Conservation (phyloP, 2,888 invertebrate genomes). For the Drosophila falleni region DNA sequence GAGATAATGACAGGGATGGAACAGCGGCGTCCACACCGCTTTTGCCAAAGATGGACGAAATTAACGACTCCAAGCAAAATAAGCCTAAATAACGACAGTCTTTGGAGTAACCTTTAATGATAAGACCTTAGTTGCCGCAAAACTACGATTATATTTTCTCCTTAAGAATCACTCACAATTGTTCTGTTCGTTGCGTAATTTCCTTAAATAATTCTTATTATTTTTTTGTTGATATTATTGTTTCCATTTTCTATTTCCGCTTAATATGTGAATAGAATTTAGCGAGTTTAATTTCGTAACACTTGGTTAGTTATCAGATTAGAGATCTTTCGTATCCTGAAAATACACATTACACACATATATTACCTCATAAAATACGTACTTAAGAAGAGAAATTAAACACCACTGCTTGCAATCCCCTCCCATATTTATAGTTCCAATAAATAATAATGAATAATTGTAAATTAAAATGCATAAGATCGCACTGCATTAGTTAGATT, state of each 20-base stretch:
- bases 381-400: constrained; percentile 60
- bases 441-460: constrained; percentile 22
- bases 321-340: constrained; percentile 22
- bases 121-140: constrained; percentile 38
- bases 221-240: constrained; percentile 36
- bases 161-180: constrained; percentile 36
- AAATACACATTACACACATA: constrained; percentile 36
- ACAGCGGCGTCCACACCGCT: constrained; percentile 74
- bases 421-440: constrained; percentile 39
- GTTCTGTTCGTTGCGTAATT: constrained; percentile 30
- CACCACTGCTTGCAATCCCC: constrained; percentile 26
- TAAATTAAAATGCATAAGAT: constrained; percentile 25
- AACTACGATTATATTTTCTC: constrained; percentile 25
- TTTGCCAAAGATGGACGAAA: constrained; percentile 67
- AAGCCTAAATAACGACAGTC: constrained; percentile 59
- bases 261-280: constrained; percentile 34
- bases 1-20: constrained; percentile 62
- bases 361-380: constrained; percentile 68
- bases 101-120: constrained; percentile 18
- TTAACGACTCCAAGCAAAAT: constrained; percentile 59
- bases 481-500: constrained; percentile 44
- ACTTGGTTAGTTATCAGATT: constrained; percentile 5
- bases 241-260: constrained; percentile 20
- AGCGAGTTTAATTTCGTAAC: constrained; percentile 1
- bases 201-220: constrained; percentile 31